Base-by-base conservation (phyloP, 2,888 invertebrate genomes). In the Hipparchia sbordonii region DNA sequence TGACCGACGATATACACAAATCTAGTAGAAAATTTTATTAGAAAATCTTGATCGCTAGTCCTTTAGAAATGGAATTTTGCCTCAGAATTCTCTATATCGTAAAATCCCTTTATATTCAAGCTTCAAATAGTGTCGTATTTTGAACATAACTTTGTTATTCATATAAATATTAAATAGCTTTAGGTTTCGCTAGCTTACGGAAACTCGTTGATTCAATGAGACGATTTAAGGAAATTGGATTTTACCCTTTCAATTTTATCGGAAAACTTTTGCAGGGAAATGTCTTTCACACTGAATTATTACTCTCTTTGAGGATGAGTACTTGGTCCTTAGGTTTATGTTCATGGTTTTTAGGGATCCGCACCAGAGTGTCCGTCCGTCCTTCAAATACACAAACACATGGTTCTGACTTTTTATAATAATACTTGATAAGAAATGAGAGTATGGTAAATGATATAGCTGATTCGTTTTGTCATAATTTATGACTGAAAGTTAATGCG, bases 161-260 rank as follows among this genome's bases (percentile, higher is more conserved):
- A 33, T 33, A 33, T 52, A 52, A 65, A 52, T 65, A 65, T 52
- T 51, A 48, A 7, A 65, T 52, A 65, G 23, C 65, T 52, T 63
- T 63, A n/a, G 51, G 48, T 46, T 8, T 3, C 46, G 6, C 48
- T 62, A 13, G 62, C 13, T 9, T 12, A 12, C 51, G 52, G 63
- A 52, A 65, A 52, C 51, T 52, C 51, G 13, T 33, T 52, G 65
- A 65, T 65, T 52, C 33, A 33, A 65, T 33, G 65, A 52, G 65
- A 65, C 65, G 33, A 65, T 65, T 65, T 52, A 52, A 65, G 65
- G 65, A 65, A 65, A 65, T 65, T 65, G 65, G 65, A 65, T 65
- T 65, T 65, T 65, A 52, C 52, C 54, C 61, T 61, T 61, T 71
- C 61, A 67, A 60, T 67, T 71, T 67, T 59, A 46, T 61, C 39